Conservation (phyloP, 2,797 vertebrate genomes). For the Trachops cirrhosus region DNA sequence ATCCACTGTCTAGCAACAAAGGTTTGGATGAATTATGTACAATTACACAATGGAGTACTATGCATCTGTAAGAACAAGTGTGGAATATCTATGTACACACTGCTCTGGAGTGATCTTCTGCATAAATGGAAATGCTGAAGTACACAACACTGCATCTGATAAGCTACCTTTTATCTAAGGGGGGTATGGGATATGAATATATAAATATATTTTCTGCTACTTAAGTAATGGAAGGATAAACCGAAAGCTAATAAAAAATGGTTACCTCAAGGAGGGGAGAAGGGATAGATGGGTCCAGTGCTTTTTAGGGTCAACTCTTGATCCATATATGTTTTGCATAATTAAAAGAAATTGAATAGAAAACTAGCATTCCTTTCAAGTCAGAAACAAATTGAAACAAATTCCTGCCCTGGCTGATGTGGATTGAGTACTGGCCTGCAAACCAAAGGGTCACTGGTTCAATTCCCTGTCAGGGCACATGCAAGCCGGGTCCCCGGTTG, state of each 20-base stretch:
- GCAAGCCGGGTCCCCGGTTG: too few relatives aligned
- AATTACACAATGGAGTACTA: not conserved
- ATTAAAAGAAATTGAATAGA: slow-evolving; percentile 1
- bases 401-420: not conserved
- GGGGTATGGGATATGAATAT: not conserved
- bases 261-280: not conserved
- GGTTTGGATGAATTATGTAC: not conserved
- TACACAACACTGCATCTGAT: not conserved
- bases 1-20: not conserved
- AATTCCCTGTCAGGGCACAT: too few relatives aligned
- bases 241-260: not conserved
- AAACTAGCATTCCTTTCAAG: not conserved
- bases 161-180: not conserved
- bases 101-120: not conserved
- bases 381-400: not conserved
- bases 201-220: not conserved
- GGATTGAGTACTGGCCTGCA: too few relatives aligned
- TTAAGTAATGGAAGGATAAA: not conserved
- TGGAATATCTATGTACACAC: not conserved
- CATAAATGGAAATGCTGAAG: not conserved
- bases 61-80: not conserved
- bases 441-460: too few relatives aligned
- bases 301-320: not conserved
- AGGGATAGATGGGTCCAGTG: not conserved
- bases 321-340: not conserved